A percentile compares a stretch with the other conserved stretches of the same genome.
These are phyloP conservation scores for Aegithalos caudatus DNA, from an alignment of 2,113 vertebrate genomes.

Conservation along the genomic window DNA sequence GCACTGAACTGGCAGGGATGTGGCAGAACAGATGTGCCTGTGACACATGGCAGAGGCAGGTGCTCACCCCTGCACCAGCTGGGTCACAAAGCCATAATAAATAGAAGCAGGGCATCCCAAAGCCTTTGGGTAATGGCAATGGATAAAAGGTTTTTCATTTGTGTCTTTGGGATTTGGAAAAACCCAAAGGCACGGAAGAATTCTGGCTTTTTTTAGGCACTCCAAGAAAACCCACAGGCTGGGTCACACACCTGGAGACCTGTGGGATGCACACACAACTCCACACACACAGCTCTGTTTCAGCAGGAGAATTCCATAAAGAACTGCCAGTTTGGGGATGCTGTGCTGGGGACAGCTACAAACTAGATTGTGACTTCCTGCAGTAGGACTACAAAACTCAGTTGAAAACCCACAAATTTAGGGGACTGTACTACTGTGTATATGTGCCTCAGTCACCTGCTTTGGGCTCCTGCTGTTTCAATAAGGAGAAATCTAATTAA, in stretches of 20 bases:
- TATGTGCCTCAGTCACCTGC: background rate
- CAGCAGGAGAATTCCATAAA: background rate
- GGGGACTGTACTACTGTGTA: background rate
- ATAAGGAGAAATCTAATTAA: background rate
- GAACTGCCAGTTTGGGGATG: background rate
- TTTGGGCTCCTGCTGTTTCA: background rate
- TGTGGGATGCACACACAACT: background rate
- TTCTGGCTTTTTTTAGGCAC: background rate
- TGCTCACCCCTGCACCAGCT: background rate
- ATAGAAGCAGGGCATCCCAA: background rate
- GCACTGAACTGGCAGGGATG: background rate
- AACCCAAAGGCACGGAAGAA: background rate
- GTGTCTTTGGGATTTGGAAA: background rate
- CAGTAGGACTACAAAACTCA: background rate
- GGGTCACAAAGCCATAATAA: background rate
- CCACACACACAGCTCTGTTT: background rate
- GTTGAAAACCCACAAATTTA: background rate
- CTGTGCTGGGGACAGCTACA: background rate
- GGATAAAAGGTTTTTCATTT: background rate
- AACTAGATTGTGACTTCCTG: background rate
- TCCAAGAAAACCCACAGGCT: background rate
- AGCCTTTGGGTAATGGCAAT: background rate
- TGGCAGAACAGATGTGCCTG: background rate
- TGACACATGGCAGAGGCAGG: background rate
- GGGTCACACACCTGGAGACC: background rate